These are phyloP conservation scores for Magallana gigas DNA, from an alignment of 1,140 invertebrate species.

Conservation along the genomic window DNA sequence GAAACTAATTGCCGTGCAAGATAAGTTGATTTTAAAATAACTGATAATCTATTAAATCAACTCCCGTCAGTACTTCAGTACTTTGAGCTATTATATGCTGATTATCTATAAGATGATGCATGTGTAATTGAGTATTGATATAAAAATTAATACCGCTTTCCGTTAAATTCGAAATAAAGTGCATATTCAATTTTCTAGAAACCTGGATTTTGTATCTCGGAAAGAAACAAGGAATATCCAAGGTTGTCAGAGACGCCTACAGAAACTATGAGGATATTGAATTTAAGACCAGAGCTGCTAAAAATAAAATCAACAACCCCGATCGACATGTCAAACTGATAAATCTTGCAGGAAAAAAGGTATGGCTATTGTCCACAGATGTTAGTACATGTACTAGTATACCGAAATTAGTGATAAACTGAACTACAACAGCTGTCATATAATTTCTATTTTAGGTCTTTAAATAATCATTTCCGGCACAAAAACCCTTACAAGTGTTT, in stretches of 20 bases:
- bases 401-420: neutral
- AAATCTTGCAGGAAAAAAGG: neutral
- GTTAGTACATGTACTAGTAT: neutral
- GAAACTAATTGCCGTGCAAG: no score
- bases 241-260: neutral
- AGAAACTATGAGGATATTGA: neutral
- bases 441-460: no score
- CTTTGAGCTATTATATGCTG: no score
- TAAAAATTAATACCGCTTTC: no score
- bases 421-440: no score
- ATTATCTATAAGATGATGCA: no score
- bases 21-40: no score
- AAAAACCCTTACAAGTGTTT: no score
- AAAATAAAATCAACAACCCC: neutral
- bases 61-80: no score
- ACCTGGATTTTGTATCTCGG: constrained; percentile 3
- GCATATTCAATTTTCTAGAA: neutral
- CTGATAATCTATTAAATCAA: no score
- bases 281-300: neutral
- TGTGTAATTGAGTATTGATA: no score
- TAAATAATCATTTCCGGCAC: no score
- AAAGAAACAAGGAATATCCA: neutral
- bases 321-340: neutral
- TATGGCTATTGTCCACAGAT: neutral
- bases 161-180: neutral